Evolutionary conservation across 2,113 vertebrate species (phyloP).

Genomic region (Cyanoramphus novaezelandiae): DNA sequence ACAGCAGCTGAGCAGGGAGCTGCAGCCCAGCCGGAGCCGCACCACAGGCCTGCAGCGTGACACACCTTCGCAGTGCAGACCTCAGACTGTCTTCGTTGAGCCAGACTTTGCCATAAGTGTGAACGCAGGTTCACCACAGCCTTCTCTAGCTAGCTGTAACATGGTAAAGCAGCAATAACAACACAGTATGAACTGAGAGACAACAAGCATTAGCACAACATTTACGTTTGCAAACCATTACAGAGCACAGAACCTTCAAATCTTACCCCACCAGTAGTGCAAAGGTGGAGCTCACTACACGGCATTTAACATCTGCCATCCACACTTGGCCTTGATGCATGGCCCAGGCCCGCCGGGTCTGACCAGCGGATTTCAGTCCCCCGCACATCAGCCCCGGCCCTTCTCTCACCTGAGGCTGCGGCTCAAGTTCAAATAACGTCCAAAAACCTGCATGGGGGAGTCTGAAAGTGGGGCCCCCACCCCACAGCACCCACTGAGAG

Average conservation of each 20-base stretch:
- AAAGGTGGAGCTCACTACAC: neutral
- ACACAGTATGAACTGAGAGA: neutral
- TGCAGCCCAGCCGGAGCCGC: neutral
- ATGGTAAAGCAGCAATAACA: neutral
- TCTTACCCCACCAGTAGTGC: neutral
- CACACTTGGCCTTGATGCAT: neutral
- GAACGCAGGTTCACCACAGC: neutral
- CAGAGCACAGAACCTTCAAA: neutral
- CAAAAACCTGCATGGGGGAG: neutral
- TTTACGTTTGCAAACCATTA: neutral
- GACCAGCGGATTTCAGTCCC: neutral
- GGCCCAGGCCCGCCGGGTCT: neutral
- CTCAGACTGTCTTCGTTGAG: neutral
- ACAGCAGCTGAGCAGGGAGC: neutral
- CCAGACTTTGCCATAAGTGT: neutral
- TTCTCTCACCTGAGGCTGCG: accelerated
- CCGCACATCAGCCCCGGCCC: accelerated
- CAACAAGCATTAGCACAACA: neutral
- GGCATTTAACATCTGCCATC: neutral
- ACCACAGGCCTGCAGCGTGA: neutral
- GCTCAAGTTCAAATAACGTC: neutral
- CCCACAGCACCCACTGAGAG: accelerated
- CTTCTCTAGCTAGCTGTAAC: accelerated
- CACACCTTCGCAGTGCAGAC: neutral
- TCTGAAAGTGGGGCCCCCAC: neutral